Base-by-base conservation (phyloP, 1,140 invertebrate genomes). In the Polyergus mexicanus region DNA sequence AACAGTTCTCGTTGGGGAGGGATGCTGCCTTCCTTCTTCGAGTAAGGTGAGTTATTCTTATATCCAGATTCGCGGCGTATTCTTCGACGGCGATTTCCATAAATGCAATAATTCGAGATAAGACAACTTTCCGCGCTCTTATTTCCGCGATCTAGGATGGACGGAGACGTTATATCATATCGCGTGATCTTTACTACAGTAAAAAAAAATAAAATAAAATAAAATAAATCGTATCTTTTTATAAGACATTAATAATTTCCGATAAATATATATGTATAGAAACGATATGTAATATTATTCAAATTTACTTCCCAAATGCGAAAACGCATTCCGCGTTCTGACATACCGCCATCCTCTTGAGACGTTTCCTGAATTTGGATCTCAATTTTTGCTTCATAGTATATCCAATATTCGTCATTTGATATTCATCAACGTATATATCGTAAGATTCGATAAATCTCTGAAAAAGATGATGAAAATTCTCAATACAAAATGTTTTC, bases 381-480 rank as follows among this genome's bases (percentile, higher is more conserved):
- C 94, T 93, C 1, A 93, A 78, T 6, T 92, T 88, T 0, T 94
- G 95, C 74, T 96, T 91, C 86, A 96, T 94, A 38, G 93, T 93
- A 47, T 95, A 93, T 3, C 93, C 95, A 25, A 96, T 94, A 93
- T 98, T 98, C 0, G 92, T 90, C 90, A 98, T 81, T 95, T 98
- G 97, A 92, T 96, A 96, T 0, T 96, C 96, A 93, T 98, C 97
- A 0, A 89, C 71, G 1, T 90, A 91, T 3, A 98, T 85, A 91
- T 98, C 95, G 91, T 98, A 98, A 5, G 96, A 96, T 94, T 98
- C 97, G 4, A 96, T 94, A 92, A 97, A 98, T 88, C 95, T 92
- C 97, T 97, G 92, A 38, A 47, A 78, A 89, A 66, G 90, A 91
- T 92, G 91, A 80, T 76, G 1, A 62, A 41, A 51, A 69, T 38